These are phyloP conservation scores for Scortum barcoo DNA, from an alignment of 2,113 vertebrate species.

Conservation along the genomic window DNA sequence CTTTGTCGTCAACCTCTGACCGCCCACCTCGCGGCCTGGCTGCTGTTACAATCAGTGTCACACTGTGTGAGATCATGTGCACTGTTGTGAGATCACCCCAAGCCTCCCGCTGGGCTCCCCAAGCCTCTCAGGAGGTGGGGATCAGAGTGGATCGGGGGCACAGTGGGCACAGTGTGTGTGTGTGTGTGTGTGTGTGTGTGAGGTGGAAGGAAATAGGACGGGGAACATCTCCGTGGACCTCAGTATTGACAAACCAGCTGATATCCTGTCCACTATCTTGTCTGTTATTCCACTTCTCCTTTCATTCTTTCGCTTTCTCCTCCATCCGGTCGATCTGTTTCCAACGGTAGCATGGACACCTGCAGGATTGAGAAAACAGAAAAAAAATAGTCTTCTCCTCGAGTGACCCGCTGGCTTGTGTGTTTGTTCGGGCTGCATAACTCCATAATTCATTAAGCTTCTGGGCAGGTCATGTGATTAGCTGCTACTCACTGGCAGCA, in stretches of 20 bases:
- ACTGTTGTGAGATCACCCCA: conserved; percentile 53
- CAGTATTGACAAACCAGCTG: conserved; percentile 10
- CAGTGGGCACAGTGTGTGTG: conserved; percentile 43
- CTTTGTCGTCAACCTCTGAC: no score
- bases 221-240: conserved; percentile 19
- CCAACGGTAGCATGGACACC: not conserved
- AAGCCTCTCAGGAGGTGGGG: conserved; percentile 59
- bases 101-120: conserved; percentile 70
- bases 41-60: no score
- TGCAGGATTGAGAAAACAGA: not conserved
- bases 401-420: conserved; percentile 82
- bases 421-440: conserved; percentile 92
- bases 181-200: conserved; percentile 59
- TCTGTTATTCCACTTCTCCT: conserved; percentile 11
- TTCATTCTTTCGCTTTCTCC: conserved; percentile 20
- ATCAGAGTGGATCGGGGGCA: conserved; percentile 36
- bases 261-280: conserved; percentile 1
- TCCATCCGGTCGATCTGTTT: not conserved
- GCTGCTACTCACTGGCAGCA: conserved; percentile 72
- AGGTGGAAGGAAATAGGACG: conserved; percentile 2
- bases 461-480: conserved; percentile 83
- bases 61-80: conserved; percentile 41
- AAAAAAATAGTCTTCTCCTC: conserved; percentile 78
- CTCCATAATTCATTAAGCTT: conserved; percentile 92
- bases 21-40: no score